phyloP scores from a whole-genome alignment of 2,113 vertebrate genomes.

The Aegotheles bennettii region DNA sequence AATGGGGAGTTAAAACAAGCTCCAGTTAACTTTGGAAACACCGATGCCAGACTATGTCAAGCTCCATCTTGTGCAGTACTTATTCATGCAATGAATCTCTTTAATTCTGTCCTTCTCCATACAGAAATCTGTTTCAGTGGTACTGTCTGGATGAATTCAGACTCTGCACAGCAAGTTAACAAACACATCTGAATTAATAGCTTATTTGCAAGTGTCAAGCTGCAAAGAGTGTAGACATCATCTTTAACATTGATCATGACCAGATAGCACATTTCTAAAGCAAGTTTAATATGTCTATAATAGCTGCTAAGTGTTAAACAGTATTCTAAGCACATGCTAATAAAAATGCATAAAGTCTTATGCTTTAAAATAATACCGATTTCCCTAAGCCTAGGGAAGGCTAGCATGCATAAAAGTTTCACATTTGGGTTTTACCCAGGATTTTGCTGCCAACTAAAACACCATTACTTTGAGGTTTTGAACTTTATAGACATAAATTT shows the following conservation, averaged over 20 bases:
- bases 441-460: background rate
- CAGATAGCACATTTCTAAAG: background rate
- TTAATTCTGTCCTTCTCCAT: background rate
- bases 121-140: background rate
- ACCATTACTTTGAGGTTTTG: background rate
- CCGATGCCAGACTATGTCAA: background rate
- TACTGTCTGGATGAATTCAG: background rate
- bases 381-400: background rate
- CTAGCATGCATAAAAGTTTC: background rate
- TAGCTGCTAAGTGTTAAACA: slow-evolving; percentile 2
- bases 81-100: background rate
- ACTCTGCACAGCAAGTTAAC: background rate
- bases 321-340: slow-evolving; percentile 12
- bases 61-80: background rate
- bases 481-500: background rate
- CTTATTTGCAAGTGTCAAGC: slow-evolving; percentile 6
- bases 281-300: background rate
- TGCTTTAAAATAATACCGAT: background rate
- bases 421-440: background rate
- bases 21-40: background rate
- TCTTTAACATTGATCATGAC: background rate
- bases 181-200: slow-evolving; percentile 26
- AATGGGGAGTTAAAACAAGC: background rate
- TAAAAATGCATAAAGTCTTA: background rate
- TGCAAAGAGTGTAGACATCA: background rate